A percentile compares a stretch with the other conserved stretches of the same genome.
phyloP scores from a whole-genome alignment of 2,113 vertebrate genomes.

The Xenopus borealis region DNA sequence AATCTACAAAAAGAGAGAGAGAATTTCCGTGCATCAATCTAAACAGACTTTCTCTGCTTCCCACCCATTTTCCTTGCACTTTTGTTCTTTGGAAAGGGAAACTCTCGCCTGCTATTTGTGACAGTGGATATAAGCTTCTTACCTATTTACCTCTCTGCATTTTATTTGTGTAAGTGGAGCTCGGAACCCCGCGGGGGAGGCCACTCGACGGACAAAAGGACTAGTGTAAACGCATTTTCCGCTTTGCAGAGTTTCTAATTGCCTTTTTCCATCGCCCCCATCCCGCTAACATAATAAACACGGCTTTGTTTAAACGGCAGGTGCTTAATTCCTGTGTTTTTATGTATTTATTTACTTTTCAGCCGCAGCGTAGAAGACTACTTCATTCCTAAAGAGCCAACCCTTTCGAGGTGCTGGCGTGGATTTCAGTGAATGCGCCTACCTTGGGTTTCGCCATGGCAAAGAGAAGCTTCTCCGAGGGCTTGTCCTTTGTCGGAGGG shows the following conservation, averaged over 20 bases:
- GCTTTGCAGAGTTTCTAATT: constrained; percentile 29
- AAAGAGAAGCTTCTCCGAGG: constrained; percentile 86
- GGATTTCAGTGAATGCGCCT: constrained; percentile 52
- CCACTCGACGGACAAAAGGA: constrained; percentile 39
- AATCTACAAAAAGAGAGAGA: background rate
- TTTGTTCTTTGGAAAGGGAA: constrained; percentile 16
- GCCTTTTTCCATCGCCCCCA: constrained; percentile 3
- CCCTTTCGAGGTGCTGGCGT: constrained; percentile 21
- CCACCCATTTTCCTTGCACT: background rate
- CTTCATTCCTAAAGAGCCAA: constrained; percentile 30
- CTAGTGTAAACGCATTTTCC: constrained; percentile 35
- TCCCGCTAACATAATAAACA: constrained; percentile 35
- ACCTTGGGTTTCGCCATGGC: constrained; percentile 88
- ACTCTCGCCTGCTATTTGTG: constrained; percentile 20
- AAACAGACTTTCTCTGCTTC: constrained; percentile 1
- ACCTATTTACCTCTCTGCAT: constrained; percentile 5
- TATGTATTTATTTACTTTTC: constrained; percentile 22
- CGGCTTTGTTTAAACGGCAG: constrained; percentile 36
- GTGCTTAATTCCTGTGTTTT: constrained; percentile 46
- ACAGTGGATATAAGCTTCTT: constrained; percentile 26
- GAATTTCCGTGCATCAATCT: background rate
- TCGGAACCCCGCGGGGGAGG: background rate
- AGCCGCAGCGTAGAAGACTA: constrained; percentile 28
- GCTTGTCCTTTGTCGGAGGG: constrained; percentile 73
- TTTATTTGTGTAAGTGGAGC: constrained; percentile 40